Evolutionary conservation across 2,888 invertebrate genomes (phyloP).

Genomic region (Lordiphosa fenestrarum): DNA sequence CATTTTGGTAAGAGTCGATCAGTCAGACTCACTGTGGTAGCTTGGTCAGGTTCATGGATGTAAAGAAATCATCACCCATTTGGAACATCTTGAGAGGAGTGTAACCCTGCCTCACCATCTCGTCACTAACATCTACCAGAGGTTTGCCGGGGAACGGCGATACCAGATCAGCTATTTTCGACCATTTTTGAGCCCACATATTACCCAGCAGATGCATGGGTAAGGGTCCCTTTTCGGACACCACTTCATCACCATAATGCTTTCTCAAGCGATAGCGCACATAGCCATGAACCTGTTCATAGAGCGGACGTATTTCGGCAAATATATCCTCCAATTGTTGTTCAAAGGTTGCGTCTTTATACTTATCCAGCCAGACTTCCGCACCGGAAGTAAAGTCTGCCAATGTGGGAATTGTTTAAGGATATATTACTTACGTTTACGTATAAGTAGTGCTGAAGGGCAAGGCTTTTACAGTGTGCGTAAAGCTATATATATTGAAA

Average conservation of each 20-base stretch:
- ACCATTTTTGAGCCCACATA: slow-evolving; percentile 93
- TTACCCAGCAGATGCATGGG: slow-evolving; percentile 90
- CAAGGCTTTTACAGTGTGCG: too few species aligned
- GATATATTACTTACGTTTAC: too few species aligned
- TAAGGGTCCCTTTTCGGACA: slow-evolving; percentile 86
- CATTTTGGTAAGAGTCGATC: background rate
- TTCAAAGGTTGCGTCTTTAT: slow-evolving; percentile 87
- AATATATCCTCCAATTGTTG: slow-evolving; percentile 86
- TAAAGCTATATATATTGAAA: too few species aligned
- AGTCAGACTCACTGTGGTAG: slow-evolving; percentile 83
- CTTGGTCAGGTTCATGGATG: slow-evolving; percentile 88
- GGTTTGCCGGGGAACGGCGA: slow-evolving; percentile 87
- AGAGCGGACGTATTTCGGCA: slow-evolving; percentile 89
- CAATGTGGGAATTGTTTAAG: background rate
- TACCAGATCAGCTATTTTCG: slow-evolving; percentile 81
- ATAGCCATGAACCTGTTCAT: slow-evolving; percentile 91
- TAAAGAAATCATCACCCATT: slow-evolving; percentile 92
- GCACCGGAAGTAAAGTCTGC: slow-evolving; percentile 86
- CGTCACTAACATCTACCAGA: slow-evolving; percentile 86
- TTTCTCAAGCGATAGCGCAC: slow-evolving; percentile 87
- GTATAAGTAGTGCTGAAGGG: too few species aligned
- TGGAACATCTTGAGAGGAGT: slow-evolving; percentile 90
- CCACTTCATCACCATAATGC: slow-evolving; percentile 86
- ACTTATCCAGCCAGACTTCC: slow-evolving; percentile 86
- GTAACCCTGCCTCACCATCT: slow-evolving; percentile 88